Percentiles rank a stretch among this genome's conserved stretches.
Conservation (phyloP, 2,888 invertebrate genomes). For the Parnassius smintheus region DNA sequence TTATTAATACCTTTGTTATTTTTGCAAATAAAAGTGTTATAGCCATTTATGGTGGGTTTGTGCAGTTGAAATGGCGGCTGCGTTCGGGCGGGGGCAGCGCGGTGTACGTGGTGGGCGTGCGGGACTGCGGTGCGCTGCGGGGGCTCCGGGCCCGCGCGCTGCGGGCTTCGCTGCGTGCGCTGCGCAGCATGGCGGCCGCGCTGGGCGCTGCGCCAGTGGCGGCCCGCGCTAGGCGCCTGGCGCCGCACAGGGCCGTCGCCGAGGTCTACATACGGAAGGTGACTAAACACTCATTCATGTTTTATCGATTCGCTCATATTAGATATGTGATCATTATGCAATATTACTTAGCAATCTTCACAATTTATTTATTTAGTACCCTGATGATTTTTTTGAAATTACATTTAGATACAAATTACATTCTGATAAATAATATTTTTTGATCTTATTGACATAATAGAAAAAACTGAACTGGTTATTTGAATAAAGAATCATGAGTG, state of each 20-base stretch:
- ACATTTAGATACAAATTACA: too few species aligned
- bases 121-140: conserved; percentile 92
- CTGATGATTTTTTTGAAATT: too few species aligned
- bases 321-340: too few species aligned
- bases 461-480: too few species aligned
- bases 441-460: too few species aligned
- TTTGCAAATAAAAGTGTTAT: too few species aligned
- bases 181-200: conserved; percentile 93
- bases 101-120: conserved; percentile 97
- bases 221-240: conserved; percentile 55
- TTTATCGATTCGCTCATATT: too few species aligned
- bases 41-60: neutral
- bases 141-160: conserved; percentile 93
- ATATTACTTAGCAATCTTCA: too few species aligned
- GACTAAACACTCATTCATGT: conserved; percentile 26
- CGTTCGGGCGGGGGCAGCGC: conserved; percentile 95
- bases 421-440: too few species aligned
- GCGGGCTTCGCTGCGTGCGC: conserved; percentile 91
- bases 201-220: conserved; percentile 86
- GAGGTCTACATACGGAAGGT: conserved; percentile 93
- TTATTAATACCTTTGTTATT: too few species aligned
- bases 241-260: conserved; percentile 84
- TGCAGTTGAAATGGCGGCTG: conserved; percentile 96
- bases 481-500: too few species aligned
- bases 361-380: too few species aligned